Evolutionary conservation across 1,140 invertebrate species (phyloP).

Genomic region (Procambarus clarkii): DNA sequence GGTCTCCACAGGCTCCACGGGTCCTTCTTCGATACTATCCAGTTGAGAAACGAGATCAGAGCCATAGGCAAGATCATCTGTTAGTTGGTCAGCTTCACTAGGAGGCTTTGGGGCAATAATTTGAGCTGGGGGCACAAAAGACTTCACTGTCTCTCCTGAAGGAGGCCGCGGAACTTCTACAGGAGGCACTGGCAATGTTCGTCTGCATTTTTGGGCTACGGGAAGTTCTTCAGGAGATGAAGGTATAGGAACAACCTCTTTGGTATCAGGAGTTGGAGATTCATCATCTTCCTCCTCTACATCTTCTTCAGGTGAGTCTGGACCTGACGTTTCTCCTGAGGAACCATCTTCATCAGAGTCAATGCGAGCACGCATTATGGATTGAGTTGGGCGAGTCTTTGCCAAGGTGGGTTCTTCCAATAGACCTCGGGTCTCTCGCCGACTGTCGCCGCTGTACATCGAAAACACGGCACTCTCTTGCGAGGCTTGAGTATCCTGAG

Average conservation of each 20-base stretch:
- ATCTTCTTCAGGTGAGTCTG: slow-evolving; percentile 86
- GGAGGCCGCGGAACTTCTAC: neutral
- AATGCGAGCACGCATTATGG: slow-evolving; percentile 41
- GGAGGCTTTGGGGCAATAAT: slow-evolving; percentile 9
- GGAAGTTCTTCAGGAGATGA: neutral
- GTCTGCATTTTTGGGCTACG: neutral
- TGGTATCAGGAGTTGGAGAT: neutral
- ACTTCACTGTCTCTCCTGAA: neutral
- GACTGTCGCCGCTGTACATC: slow-evolving; percentile 32
- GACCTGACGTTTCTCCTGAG: slow-evolving; percentile 90
- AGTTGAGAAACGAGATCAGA: slow-evolving; percentile 4
- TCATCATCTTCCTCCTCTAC: slow-evolving; percentile 83
- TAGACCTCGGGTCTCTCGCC: slow-evolving; percentile 24
- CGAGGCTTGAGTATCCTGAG: slow-evolving; percentile 58
- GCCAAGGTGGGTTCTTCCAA: slow-evolving; percentile 29
- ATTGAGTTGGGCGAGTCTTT: slow-evolving; percentile 47
- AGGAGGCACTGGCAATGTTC: slow-evolving; percentile 30
- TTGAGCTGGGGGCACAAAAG: neutral
- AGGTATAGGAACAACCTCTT: neutral
- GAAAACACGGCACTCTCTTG: slow-evolving; percentile 50
- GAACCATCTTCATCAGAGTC: slow-evolving; percentile 77
- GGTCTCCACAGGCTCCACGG: slow-evolving; percentile 27
- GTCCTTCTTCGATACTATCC: neutral
- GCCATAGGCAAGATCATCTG: slow-evolving; percentile 40
- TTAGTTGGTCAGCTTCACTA: neutral